A percentile compares a stretch with the other conserved stretches of the same genome.
phyloP scores from a whole-genome alignment of 2,113 vertebrate genomes.

The Pygoscelis adeliae region DNA sequence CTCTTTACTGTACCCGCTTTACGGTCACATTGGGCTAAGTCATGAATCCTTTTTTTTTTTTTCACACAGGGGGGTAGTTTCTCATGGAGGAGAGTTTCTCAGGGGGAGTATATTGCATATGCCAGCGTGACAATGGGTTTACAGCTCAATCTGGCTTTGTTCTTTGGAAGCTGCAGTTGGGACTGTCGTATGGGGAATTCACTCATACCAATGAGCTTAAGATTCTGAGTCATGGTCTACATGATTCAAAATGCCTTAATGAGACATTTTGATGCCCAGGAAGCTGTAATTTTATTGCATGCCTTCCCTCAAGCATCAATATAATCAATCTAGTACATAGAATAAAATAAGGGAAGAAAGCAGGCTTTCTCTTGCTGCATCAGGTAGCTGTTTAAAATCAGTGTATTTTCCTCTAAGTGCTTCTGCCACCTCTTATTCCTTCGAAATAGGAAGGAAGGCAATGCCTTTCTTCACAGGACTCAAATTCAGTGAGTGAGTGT shows the following conservation, averaged over 20 bases:
- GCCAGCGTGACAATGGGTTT: neutral
- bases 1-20: neutral
- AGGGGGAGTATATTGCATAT: neutral
- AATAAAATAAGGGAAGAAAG: neutral
- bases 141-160: neutral
- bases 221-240: neutral
- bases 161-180: neutral
- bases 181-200: neutral
- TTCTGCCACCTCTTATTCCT: neutral
- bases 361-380: neutral
- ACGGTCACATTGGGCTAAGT: neutral
- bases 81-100: neutral
- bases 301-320: neutral
- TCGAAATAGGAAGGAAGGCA: neutral
- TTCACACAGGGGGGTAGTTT: neutral
- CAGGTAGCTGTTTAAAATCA: neutral
- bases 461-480: neutral
- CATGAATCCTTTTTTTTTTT: neutral
- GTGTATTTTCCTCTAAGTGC: neutral
- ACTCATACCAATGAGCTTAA: neutral
- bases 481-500: neutral
- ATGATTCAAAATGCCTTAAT: neutral
- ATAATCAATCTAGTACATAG: neutral
- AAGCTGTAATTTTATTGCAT: neutral
- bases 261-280: neutral